These are phyloP conservation scores for Echeneis naucrates DNA, from an alignment of 2,797 vertebrate species.

Conservation along the genomic window DNA sequence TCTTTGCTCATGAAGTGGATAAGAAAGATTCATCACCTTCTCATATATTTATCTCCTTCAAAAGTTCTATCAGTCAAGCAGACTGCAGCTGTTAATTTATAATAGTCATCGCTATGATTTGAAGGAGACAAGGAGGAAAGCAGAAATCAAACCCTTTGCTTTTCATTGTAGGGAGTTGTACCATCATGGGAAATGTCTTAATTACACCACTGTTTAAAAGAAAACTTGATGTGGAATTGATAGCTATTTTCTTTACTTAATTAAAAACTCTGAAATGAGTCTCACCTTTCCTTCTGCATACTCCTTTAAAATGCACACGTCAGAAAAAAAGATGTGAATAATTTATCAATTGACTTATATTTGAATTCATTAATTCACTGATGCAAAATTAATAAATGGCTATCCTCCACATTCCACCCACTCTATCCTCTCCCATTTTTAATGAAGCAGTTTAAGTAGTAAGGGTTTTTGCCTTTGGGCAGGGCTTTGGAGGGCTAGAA, in stretches of 20 bases:
- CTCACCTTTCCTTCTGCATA: conserved; percentile 75
- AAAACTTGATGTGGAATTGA: conserved; percentile 68
- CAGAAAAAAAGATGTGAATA: conserved; percentile 83
- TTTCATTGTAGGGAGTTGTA: conserved; percentile 58
- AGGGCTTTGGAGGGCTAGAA: conserved; percentile 13
- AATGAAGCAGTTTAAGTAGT: conserved; percentile 78
- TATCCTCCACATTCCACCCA: conserved; percentile 63
- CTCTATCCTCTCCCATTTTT: conserved; percentile 68
- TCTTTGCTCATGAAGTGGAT: conserved; percentile 55
- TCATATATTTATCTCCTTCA: conserved; percentile 57
- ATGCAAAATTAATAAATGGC: conserved; percentile 91
- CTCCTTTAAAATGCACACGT: conserved; percentile 71
- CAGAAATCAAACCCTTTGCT: conserved; percentile 43
- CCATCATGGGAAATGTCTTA: conserved; percentile 63
- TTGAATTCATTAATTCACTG: conserved; percentile 93
- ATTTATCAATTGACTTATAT: conserved; percentile 94
- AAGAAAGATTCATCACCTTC: conserved; percentile 53
- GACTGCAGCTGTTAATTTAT: conserved; percentile 16
- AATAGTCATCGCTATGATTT: conserved; percentile 32
- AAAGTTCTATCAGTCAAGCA: conserved; percentile 55
- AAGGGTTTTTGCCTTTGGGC: conserved; percentile 60
- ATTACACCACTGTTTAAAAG: conserved; percentile 72
- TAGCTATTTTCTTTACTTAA: conserved; percentile 76
- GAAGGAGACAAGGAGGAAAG: conserved; percentile 27
- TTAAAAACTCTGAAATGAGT: conserved; percentile 88